Evolutionary conservation across 2,113 vertebrate genomes (phyloP), one percentile per base, ranked within the genome.

Genomic region (Trogon melanurus): DNA sequence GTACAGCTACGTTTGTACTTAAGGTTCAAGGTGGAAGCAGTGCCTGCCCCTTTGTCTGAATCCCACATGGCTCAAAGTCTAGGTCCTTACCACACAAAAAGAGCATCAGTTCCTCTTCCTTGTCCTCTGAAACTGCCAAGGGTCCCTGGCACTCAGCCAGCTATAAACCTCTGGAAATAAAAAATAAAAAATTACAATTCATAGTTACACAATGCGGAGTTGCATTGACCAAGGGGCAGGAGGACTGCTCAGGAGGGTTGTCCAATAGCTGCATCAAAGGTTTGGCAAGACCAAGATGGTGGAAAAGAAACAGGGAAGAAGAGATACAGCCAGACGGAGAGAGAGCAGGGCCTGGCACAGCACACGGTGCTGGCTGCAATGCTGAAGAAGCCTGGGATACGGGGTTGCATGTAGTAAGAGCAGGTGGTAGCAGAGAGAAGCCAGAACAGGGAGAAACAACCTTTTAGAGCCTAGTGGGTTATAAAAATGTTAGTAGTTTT

Each of bases 211-310:
- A 71, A 75, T 10, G 32, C 53, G 87, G 34, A 47, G 50, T 5
- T 79, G 66, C 44, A 65, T 0, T 61, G 74, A 87, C 45, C 34
- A 57, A 75, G 57, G 62, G 32, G 13, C 22, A 71, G 34, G 34
- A 89, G 34, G 14, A 11, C 5, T 1, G 16, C 48, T 50, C 3
- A 0, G 27, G 29, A 79, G n/a, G 6, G 17, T 19, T 1, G 0
- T 50, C 51, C 56, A 26, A 23, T 17, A 61, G 8, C 13, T 80
- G 29, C 56, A 66, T 10, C 1, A 2, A 73, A 20, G 45, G 16
- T 73, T 57, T 91, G 60, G 76, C 29, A 73, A 75, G 53, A 79
- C 29, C 54, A 41, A 36, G 64, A 11, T 16, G 9, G 14, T 54
- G 26, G 25, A 83, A 38, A 75, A 73, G 79, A 76, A 88, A 72